Percentiles rank a stretch among this genome's conserved stretches.
phyloP scores from a whole-genome alignment of 2,888 invertebrate species.

The Epistrophe grossulariae region DNA sequence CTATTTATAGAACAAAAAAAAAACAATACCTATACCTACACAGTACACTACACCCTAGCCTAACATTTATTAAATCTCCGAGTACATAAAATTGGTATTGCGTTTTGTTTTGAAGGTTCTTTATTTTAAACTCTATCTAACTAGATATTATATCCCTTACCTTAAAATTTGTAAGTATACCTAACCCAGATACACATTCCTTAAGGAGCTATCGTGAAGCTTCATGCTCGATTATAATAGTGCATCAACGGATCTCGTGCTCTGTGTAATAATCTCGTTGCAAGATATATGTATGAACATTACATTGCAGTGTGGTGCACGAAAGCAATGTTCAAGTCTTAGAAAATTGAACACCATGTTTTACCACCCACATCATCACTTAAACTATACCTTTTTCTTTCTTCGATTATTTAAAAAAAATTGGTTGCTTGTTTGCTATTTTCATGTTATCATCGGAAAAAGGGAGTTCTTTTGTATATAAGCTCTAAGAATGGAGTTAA shows the following conservation, averaged over 20 bases:
- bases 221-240: constrained; percentile 12
- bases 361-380: neutral
- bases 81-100: constrained; percentile 6
- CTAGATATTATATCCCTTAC: neutral
- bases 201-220: constrained; percentile 9
- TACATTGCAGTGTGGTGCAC: neutral
- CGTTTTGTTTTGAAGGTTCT: neutral
- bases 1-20: no score
- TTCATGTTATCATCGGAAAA: neutral
- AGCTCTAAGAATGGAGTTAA: neutral
- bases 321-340: neutral
- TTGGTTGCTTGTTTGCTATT: constrained; percentile 22
- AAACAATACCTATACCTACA: no score
- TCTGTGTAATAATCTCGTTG: neutral
- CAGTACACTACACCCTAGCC: no score
- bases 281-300: neutral
- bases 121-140: neutral
- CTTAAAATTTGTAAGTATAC: neutral
- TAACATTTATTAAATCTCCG: neutral
- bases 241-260: constrained; percentile 27
- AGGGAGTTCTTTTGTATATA: neutral
- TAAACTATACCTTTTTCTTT: neutral
- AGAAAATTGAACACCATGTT: neutral
- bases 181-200: neutral
- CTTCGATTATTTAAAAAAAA: constrained; percentile 1